phyloP scores from a whole-genome alignment of 30 jellyfish, hydroid and myxozoan species.

The Hydra vulgaris region DNA sequence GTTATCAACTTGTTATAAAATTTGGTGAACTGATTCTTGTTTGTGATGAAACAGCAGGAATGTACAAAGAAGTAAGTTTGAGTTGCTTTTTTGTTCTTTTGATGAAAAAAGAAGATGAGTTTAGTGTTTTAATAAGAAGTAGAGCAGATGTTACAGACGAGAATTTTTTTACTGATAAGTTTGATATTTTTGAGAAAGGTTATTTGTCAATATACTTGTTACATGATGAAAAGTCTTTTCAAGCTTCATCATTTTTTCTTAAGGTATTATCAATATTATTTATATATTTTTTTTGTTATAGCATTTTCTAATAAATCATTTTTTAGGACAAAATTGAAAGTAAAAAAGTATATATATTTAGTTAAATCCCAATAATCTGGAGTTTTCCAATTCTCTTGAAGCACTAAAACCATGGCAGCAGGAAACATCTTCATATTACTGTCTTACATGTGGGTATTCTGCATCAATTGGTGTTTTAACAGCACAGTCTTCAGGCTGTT shows the following conservation, averaged over 20 bases:
- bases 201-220: background rate
- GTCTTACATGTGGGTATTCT: background rate
- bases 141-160: background rate
- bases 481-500: conserved; percentile 5
- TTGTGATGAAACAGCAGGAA: background rate
- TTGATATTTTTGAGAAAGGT: background rate
- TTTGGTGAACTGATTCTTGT: background rate
- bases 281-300: background rate
- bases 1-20: background rate
- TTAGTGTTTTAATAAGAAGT: background rate
- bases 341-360: too few relatives aligned
- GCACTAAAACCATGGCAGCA: background rate
- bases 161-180: background rate
- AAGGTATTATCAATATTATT: background rate
- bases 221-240: background rate
- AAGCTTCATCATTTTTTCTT: background rate
- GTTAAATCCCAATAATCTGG: background rate
- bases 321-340: background rate
- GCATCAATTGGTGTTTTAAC: background rate
- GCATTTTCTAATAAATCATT: too few relatives aligned
- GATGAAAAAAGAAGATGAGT: background rate
- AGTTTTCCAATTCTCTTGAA: background rate
- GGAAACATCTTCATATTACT: background rate
- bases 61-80: background rate
- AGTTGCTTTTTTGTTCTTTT: background rate